These are phyloP conservation scores for Dromaius novaehollandiae DNA, from an alignment of 2,113 vertebrate species.

Conservation along the genomic window DNA sequence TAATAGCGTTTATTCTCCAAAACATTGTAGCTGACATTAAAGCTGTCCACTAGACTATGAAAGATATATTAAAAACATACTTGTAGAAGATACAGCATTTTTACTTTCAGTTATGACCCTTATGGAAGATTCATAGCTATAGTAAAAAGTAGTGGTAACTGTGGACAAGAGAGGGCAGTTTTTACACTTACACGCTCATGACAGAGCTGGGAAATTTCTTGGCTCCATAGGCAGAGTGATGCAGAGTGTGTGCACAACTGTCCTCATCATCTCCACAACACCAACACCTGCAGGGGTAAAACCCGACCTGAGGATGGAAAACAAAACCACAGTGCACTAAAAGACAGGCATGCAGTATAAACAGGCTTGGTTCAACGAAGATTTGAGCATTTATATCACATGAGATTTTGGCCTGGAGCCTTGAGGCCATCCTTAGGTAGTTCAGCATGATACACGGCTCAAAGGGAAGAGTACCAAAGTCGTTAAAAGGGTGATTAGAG, in stretches of 20 bases:
- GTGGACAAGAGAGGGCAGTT: neutral
- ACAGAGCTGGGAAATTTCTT: neutral
- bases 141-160: neutral
- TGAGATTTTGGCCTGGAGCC: neutral
- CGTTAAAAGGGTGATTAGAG: slow-evolving; percentile 43
- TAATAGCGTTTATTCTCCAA: neutral
- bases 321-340: neutral
- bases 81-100: neutral
- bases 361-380: rapidly evolving
- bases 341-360: neutral
- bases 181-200: neutral
- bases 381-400: rapidly evolving
- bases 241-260: rapidly evolving
- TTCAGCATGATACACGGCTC: neutral
- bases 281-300: rapidly evolving
- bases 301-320: neutral
- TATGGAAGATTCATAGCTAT: neutral
- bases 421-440: neutral
- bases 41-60: neutral
- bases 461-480: slow-evolving; percentile 21
- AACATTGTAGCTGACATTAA: neutral
- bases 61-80: rapidly evolving
- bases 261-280: rapidly evolving
- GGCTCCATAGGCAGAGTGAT: rapidly evolving
- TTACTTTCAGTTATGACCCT: neutral